These are phyloP conservation scores for Alosa sapidissima DNA, from an alignment of 2,797 vertebrate species.

Conservation along the genomic window DNA sequence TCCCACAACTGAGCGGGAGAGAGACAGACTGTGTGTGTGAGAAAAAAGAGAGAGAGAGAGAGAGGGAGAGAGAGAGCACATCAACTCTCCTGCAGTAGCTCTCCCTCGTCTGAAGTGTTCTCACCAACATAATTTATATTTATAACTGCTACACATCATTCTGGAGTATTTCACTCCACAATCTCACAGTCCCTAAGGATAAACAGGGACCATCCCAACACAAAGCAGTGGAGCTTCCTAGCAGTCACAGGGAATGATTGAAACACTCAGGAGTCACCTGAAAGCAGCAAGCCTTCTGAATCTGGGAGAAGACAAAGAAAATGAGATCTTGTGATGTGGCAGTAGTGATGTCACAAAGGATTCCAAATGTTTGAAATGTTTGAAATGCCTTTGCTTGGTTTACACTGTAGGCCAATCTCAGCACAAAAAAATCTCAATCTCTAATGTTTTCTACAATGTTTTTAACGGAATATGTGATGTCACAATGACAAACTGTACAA, in stretches of 20 bases:
- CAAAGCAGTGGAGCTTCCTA: not conserved
- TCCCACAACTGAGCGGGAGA: conserved; percentile 26
- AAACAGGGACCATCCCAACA: not conserved
- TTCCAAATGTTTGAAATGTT: not conserved
- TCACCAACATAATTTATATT: not conserved
- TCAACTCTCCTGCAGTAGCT: conserved; percentile 30
- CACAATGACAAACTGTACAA: not conserved
- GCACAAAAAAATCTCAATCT: not conserved
- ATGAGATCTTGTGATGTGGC: not conserved
- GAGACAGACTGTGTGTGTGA: too few species aligned
- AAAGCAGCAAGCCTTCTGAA: not conserved
- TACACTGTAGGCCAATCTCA: not conserved
- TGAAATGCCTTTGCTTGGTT: not conserved
- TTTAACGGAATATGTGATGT: not conserved
- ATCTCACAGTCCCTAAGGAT: not conserved
- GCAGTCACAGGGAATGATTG: not conserved
- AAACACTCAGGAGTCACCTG: not conserved
- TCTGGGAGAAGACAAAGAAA: not conserved
- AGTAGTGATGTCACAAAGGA: not conserved
- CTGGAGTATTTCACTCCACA: not conserved
- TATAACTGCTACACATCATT: not conserved
- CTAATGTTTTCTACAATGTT: not conserved
- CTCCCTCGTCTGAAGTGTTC: not conserved
- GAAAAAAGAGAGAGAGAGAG: too few species aligned
- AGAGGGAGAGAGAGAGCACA: conserved; percentile 16